Percentiles rank a stretch among this genome's conserved stretches.
Conservation (phyloP, 2,888 invertebrate species). For the Ceramica pisi region DNA sequence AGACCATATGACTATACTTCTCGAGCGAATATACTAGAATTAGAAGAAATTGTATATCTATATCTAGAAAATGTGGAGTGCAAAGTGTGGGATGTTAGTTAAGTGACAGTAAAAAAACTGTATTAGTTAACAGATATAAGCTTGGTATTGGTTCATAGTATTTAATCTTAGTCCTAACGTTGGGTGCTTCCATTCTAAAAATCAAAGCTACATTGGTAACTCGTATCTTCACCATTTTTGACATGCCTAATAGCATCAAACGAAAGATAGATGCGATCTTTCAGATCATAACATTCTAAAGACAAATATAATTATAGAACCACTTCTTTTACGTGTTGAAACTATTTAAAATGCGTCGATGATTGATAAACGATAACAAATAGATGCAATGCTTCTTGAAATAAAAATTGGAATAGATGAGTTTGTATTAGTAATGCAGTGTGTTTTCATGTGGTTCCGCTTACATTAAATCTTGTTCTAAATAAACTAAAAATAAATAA, state of each 20-base stretch:
- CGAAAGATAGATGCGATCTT: conserved; percentile 61
- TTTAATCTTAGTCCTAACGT: neutral
- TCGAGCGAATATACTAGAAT: too few relatives aligned
- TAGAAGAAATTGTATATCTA: too few relatives aligned
- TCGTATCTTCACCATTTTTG: conserved; percentile 9
- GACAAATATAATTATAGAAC: conserved; percentile 63
- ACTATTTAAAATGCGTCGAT: conserved; percentile 51
- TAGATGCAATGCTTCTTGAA: conserved; percentile 35
- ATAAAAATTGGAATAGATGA: conserved; percentile 31
- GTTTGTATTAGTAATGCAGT: neutral
- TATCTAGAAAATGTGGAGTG: too few relatives aligned
- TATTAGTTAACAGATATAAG: too few relatives aligned
- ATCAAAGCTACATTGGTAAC: neutral
- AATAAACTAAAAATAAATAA: conserved; percentile 11
- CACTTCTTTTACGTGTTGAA: conserved; percentile 56
- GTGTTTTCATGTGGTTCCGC: conserved; percentile 23
- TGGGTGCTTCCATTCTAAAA: neutral
- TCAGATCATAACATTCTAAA: conserved; percentile 40
- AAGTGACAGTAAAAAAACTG: too few relatives aligned
- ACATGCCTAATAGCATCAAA: conserved; percentile 30
- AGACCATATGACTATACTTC: too few relatives aligned
- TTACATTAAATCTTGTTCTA: conserved; percentile 14
- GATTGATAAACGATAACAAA: conserved; percentile 62
- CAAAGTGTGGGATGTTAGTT: too few relatives aligned
- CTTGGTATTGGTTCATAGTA: neutral